These are phyloP conservation scores for Drosophila micromelanica DNA, from an alignment of 1,140 invertebrate genomes.

Conservation along the genomic window DNA sequence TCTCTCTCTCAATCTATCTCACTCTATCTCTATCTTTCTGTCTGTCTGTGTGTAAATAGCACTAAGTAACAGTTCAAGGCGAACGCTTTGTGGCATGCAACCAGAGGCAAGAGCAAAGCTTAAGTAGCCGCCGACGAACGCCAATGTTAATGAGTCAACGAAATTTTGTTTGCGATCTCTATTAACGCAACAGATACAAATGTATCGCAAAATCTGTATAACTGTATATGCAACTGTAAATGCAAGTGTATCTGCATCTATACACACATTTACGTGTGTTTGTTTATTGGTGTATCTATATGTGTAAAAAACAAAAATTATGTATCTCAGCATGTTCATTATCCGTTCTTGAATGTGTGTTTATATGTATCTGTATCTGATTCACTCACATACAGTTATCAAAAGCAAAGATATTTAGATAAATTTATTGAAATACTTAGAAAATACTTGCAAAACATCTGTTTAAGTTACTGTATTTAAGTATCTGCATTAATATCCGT, in stretches of 20 bases:
- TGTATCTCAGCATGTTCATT: no score
- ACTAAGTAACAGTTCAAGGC: slow-evolving; percentile 34
- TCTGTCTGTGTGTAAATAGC: slow-evolving; percentile 16
- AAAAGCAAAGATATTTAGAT: no score
- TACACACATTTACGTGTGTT: background rate
- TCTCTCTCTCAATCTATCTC: background rate
- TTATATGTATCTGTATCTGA: background rate
- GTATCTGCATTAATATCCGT: no score
- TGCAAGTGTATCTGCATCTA: background rate
- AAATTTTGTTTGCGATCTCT: slow-evolving; percentile 15
- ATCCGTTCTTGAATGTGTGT: no score
- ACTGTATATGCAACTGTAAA: background rate
- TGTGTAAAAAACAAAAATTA: background rate
- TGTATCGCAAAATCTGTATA: slow-evolving; percentile 17
- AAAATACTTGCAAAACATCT: no score
- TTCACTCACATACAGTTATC: no score
- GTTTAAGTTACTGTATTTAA: no score
- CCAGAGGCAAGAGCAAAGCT: slow-evolving; percentile 5
- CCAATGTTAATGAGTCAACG: slow-evolving; percentile 43
- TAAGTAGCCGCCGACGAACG: slow-evolving; percentile 21
- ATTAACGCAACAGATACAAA: slow-evolving; percentile 22
- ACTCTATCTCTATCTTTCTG: no score
- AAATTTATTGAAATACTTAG: no score
- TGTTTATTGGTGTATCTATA: background rate
- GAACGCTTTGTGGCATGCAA: slow-evolving; percentile 10